These are phyloP conservation scores for Sabatieria punctata DNA, from an alignment of 2,888 invertebrate genomes.

Conservation along the genomic window DNA sequence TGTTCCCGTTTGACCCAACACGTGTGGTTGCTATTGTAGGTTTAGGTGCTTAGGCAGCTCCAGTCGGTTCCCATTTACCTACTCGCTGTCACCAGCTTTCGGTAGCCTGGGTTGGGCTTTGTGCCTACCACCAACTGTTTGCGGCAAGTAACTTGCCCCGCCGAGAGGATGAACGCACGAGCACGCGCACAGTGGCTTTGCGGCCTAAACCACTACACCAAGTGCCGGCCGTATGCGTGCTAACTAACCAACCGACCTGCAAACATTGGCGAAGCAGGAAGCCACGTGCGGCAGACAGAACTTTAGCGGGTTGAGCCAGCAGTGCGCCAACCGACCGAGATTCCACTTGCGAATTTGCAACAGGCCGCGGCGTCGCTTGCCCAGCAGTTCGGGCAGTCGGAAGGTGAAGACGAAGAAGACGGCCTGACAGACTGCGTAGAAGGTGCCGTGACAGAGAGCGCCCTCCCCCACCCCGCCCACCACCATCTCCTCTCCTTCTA, in stretches of 20 bases:
- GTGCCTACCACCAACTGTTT: no score
- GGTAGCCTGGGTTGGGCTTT: no score
- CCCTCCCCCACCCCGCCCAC: constrained; percentile 12
- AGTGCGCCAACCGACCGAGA: constrained; percentile 65
- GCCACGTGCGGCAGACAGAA: constrained; percentile 45
- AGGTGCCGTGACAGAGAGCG: constrained; percentile 50
- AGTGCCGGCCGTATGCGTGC: neutral
- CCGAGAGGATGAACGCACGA: no score
- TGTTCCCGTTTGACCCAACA: no score
- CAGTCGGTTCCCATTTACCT: no score
- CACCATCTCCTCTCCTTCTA: neutral
- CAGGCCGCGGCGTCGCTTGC: constrained; percentile 42
- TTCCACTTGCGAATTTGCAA: constrained; percentile 62
- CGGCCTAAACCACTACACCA: no score
- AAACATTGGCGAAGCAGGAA: constrained; percentile 35
- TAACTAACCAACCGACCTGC: constrained; percentile 22
- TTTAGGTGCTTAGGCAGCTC: no score
- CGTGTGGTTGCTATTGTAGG: no score
- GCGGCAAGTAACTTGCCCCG: no score
- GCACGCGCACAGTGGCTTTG: no score
- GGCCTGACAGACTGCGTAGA: constrained; percentile 77
- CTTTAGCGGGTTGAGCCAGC: constrained; percentile 67
- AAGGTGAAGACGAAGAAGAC: constrained; percentile 81
- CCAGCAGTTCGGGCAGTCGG: constrained; percentile 62
- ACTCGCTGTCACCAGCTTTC: no score